Evolutionary conservation across 2,888 invertebrate species (phyloP).

Genomic region (Scaeva pyrastri): DNA sequence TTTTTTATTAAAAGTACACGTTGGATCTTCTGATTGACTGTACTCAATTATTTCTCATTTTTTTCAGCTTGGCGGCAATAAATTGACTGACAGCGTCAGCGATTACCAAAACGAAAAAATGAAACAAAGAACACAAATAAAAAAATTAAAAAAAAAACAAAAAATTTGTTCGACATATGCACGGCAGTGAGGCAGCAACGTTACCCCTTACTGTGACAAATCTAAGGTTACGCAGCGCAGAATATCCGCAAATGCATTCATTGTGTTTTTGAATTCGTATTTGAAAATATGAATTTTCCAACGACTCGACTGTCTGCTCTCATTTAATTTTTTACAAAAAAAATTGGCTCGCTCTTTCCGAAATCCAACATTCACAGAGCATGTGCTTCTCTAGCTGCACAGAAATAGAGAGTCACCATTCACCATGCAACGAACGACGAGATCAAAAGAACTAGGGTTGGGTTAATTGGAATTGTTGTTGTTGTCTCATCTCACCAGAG

Average conservation of each 20-base stretch:
- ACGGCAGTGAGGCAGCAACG: background rate
- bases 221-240: background rate
- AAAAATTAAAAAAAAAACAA: background rate
- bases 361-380: slow-evolving; percentile 47
- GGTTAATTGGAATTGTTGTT: background rate
- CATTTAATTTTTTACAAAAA: background rate
- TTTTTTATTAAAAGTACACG: too few species aligned
- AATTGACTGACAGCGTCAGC: background rate
- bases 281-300: slow-evolving; percentile 30
- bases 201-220: slow-evolving; percentile 9
- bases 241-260: background rate
- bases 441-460: slow-evolving; percentile 18
- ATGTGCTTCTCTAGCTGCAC: slow-evolving; percentile 37
- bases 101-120: background rate
- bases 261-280: slow-evolving; percentile 38
- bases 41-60: background rate
- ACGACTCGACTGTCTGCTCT: slow-evolving; percentile 15
- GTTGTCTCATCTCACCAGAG: slow-evolving; percentile 10
- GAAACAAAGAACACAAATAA: slow-evolving; percentile 2
- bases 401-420: background rate
- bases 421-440: too few species aligned
- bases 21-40: background rate
- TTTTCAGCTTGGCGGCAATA: background rate
- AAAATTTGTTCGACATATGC: slow-evolving; percentile 55
- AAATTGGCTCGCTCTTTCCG: slow-evolving; percentile 6